These are phyloP conservation scores for Helicoverpa armigera DNA, from an alignment of 1,140 invertebrate genomes.

Conservation along the genomic window DNA sequence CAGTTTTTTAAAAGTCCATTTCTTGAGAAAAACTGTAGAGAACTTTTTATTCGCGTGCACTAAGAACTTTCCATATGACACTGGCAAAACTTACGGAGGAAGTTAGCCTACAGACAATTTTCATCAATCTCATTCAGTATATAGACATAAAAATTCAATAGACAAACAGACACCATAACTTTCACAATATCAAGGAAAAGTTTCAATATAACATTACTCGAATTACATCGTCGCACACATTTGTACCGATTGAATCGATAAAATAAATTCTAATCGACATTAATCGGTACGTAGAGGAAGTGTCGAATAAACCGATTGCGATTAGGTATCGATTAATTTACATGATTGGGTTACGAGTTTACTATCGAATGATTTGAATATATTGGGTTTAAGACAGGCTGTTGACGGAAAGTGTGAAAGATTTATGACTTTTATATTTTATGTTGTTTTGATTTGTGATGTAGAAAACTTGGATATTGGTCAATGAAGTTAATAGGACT, in stretches of 20 bases:
- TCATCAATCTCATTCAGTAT: too few relatives aligned
- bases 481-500: background rate
- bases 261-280: constrained; percentile 9
- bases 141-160: too few relatives aligned
- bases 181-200: too few relatives aligned
- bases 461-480: background rate
- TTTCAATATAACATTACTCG: too few relatives aligned
- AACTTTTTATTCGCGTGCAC: too few relatives aligned
- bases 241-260: background rate
- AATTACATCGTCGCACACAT: too few relatives aligned
- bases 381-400: background rate
- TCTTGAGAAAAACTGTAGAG: too few relatives aligned
- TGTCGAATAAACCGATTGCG: constrained; percentile 31
- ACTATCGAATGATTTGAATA: constrained; percentile 13
- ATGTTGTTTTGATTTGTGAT: background rate
- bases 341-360: constrained; percentile 13
- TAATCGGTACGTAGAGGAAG: constrained; percentile 22
- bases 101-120: too few relatives aligned
- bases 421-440: constrained; percentile 11
- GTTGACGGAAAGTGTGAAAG: constrained; percentile 6
- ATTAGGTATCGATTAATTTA: constrained; percentile 38
- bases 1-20: too few relatives aligned
- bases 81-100: too few relatives aligned
- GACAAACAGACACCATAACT: too few relatives aligned
- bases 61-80: too few relatives aligned